Conservation (phyloP, 2,113 vertebrate species). For the Origma solitaria region DNA sequence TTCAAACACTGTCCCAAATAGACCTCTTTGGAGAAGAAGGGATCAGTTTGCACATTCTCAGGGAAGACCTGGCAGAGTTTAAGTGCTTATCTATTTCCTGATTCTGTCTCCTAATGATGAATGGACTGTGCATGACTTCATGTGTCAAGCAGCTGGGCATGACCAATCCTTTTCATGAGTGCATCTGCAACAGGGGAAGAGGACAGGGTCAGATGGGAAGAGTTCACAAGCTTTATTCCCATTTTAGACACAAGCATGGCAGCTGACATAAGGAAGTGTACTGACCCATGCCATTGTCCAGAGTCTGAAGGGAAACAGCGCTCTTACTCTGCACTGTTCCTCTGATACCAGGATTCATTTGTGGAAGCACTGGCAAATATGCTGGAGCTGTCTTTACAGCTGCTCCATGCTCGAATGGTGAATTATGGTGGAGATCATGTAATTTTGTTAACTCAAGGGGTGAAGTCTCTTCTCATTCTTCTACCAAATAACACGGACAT, state of each 20-base stretch:
- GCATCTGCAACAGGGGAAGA: neutral
- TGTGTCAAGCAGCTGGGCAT: rapidly evolving
- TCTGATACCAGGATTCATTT: neutral
- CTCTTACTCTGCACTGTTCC: neutral
- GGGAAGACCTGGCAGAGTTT: neutral
- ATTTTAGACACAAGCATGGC: no score
- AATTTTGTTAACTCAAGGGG: neutral
- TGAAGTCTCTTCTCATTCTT: neutral
- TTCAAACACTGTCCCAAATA: neutral
- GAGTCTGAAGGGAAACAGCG: neutral
- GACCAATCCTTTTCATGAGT: neutral
- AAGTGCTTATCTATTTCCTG: neutral
- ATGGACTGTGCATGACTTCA: neutral
- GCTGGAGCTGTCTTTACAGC: neutral
- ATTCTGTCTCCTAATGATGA: neutral
- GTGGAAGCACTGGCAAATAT: neutral
- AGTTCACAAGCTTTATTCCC: neutral
- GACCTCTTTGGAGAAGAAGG: neutral
- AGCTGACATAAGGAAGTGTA: neutral
- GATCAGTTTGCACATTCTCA: neutral
- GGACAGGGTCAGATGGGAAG: neutral
- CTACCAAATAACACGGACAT: neutral
- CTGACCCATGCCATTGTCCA: neutral
- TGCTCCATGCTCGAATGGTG: neutral
- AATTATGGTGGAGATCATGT: neutral